Evolutionary conservation across 2,113 vertebrate genomes (phyloP).

Genomic region (Takifugu bimaculatus): DNA sequence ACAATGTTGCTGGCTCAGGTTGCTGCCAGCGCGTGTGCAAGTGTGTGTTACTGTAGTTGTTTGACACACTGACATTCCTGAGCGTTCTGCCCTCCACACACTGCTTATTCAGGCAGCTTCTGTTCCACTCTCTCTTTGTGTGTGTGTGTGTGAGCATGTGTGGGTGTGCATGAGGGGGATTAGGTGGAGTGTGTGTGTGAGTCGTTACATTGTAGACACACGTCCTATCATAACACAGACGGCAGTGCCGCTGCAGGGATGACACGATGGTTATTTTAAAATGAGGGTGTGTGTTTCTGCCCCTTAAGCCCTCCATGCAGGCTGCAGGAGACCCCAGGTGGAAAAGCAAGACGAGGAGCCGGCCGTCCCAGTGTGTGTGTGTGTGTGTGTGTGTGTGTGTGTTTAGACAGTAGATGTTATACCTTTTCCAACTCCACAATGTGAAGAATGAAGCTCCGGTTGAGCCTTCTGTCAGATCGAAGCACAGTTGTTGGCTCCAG

Average conservation of each 20-base stretch:
- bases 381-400: slow-evolving; percentile 39
- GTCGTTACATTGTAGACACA: slow-evolving; percentile 52
- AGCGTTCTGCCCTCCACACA: slow-evolving; percentile 50
- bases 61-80: slow-evolving; percentile 54
- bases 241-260: slow-evolving; percentile 19
- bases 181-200: slow-evolving; percentile 10
- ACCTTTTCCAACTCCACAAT: slow-evolving; percentile 59
- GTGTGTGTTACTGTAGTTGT: slow-evolving; percentile 12
- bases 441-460: slow-evolving; percentile 61
- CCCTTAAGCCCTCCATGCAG: slow-evolving; percentile 51
- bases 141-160: slow-evolving; percentile 24
- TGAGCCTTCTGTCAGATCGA: slow-evolving; percentile 19
- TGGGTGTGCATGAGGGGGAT: slow-evolving; percentile 3
- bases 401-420: slow-evolving; percentile 63
- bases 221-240: slow-evolving; percentile 65
- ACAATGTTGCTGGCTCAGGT: slow-evolving; percentile 54
- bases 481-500: slow-evolving; percentile 57
- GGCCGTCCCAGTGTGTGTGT: slow-evolving; percentile 24
- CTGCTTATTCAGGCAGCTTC: slow-evolving; percentile 71
- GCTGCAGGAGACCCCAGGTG: slow-evolving; percentile 60
- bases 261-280: slow-evolving; percentile 66
- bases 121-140: slow-evolving; percentile 24
- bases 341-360: slow-evolving; percentile 44
- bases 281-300: slow-evolving; percentile 50
- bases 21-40: slow-evolving; percentile 30